Evolutionary conservation across 2,888 invertebrate species (phyloP), one percentile per base, ranked within the genome.

Genomic region (Drosophila lacicola): DNA sequence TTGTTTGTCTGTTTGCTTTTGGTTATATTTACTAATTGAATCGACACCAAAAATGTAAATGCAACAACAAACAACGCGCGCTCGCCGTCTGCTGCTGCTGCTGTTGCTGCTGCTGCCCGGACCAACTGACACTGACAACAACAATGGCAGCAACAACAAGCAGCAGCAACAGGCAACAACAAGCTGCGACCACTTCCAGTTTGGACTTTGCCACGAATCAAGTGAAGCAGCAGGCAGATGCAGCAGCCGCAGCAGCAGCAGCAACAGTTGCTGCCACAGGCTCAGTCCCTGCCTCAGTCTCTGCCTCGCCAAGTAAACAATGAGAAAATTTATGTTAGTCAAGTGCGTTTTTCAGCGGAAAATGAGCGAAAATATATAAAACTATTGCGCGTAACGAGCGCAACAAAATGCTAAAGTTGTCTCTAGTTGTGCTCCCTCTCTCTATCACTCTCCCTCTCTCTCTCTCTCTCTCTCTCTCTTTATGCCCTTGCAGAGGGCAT

Each of bases 1-100:
- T 68, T 81, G 85, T 84, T 77, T 88, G 85, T 85, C 79, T 85
- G 84, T 88, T 85, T 85, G 88, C 85, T 86, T 86, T 86, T 86
- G 85, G 85, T 88, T 86, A 91, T 91, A 91, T 91, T 91, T 90
- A 91, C 91, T 91, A 91, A 91, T 91, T 91, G 91, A 91, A 91
- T 91, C 90, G 91, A 91, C 91, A 91, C 91, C 91, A 91, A 91
- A 90, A 91, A 90, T 86, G 90, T 90, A 86, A 90, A 90, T 86
- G 88, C 90, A 90, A 81, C 84, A 89, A 86, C 84, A 86, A 82
- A 84, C 83, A 81, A 83, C 82, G 73, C 62, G 65, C 63, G 21
- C 62, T 46, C 25, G 14, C 39, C 0, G 8, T 10, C 50, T 44
- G 41, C 51, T 41, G 60, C 49, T 34, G 42, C 69, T 68, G 75